phyloP scores from a whole-genome alignment of 1,140 invertebrate species.

The Drosophila dunni region DNA sequence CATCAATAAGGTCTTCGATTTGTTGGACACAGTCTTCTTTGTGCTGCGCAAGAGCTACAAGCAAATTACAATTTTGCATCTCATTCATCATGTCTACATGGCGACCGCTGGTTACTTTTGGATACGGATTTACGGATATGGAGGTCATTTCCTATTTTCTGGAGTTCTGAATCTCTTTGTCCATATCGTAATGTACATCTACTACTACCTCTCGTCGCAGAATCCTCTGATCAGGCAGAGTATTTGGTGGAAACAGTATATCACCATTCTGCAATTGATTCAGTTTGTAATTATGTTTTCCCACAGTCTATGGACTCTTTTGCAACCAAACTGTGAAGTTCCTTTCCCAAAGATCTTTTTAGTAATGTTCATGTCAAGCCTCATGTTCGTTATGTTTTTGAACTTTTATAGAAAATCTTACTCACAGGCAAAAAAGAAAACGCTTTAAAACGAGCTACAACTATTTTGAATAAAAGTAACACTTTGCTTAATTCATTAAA shows the following conservation, averaged over 20 bases:
- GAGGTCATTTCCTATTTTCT: slow-evolving; percentile 89
- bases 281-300: slow-evolving; percentile 90
- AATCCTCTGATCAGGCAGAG: slow-evolving; percentile 88
- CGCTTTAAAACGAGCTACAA: no score
- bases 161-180: slow-evolving; percentile 91
- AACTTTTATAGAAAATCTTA: slow-evolving; percentile 23
- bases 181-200: slow-evolving; percentile 91
- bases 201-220: slow-evolving; percentile 89
- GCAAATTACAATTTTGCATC: slow-evolving; percentile 57
- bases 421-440: neutral
- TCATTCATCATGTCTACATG: slow-evolving; percentile 86
- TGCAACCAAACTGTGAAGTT: slow-evolving; percentile 16
- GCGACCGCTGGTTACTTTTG: slow-evolving; percentile 13
- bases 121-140: slow-evolving; percentile 62
- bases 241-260: slow-evolving; percentile 93
- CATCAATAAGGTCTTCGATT: slow-evolving; percentile 58
- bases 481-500: no score
- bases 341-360: neutral
- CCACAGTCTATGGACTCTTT: slow-evolving; percentile 83
- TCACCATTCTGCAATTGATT: slow-evolving; percentile 90
- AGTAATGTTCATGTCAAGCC: neutral
- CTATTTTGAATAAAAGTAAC: no score
- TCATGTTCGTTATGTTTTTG: slow-evolving; percentile 27
- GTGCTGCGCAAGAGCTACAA: slow-evolving; percentile 62
- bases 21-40: slow-evolving; percentile 62